phyloP scores from a whole-genome alignment of 2,113 vertebrate genomes.

The Barbus barbus region DNA sequence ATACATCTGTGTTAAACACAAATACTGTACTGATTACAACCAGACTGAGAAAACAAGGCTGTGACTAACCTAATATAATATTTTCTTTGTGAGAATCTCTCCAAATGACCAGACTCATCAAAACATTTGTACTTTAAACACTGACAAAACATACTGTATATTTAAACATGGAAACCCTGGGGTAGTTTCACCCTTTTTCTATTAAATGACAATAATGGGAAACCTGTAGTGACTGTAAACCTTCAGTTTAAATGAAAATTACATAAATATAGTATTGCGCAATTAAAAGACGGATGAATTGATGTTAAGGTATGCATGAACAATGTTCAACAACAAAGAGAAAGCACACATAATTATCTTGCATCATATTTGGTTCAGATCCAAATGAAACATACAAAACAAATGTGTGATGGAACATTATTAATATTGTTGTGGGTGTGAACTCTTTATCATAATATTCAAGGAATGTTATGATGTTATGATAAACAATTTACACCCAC shows the following conservation, averaged over 20 bases:
- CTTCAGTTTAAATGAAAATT: neutral
- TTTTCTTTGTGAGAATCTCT: conserved; percentile 2
- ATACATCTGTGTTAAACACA: neutral
- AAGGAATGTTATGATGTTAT: too few species aligned
- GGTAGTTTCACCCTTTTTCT: neutral
- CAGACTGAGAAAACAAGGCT: conserved; percentile 7
- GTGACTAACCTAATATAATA: neutral
- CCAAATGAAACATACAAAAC: neutral
- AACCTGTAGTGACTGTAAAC: too few species aligned
- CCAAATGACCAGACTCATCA: conserved; percentile 3
- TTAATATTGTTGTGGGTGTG: too few species aligned
- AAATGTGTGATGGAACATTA: too few species aligned
- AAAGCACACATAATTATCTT: neutral
- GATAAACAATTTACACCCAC: too few species aligned
- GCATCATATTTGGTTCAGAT: neutral
- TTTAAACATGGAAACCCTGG: neutral
- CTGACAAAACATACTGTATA: neutral
- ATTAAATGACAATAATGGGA: too few species aligned
- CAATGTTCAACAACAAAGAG: neutral
- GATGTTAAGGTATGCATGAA: neutral
- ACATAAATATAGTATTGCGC: neutral
- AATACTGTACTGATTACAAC: neutral
- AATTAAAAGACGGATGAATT: neutral
- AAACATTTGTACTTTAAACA: neutral
- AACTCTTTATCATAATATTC: too few species aligned